Percentiles rank a stretch among this genome's conserved stretches.
Conservation (phyloP, 2,888 invertebrate genomes). For the Zygogramma bicolorata region DNA sequence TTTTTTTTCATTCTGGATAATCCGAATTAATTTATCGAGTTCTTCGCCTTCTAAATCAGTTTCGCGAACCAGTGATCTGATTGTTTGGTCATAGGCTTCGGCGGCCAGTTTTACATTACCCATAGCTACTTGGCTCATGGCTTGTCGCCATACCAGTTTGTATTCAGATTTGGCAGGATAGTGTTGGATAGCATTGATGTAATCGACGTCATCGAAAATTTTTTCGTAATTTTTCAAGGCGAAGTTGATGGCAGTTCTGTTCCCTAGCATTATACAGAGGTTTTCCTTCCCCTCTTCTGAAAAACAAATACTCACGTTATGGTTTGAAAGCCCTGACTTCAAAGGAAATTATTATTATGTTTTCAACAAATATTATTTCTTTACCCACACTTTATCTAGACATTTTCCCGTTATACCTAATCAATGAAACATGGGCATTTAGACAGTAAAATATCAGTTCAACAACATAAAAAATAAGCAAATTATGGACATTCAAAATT, state of each 20-base stretch:
- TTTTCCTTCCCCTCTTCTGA: not conserved
- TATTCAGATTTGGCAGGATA: not conserved
- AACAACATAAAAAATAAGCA: too few relatives aligned
- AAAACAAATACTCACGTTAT: not conserved
- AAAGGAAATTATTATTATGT: too few relatives aligned
- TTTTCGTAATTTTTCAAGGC: not conserved
- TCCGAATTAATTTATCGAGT: not conserved
- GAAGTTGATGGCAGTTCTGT: not conserved
- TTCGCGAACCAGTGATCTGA: not conserved
- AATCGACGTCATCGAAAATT: not conserved
- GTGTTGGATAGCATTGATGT: not conserved
- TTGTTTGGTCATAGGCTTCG: not conserved
- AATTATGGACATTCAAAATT: too few relatives aligned
- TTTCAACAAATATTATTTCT: too few relatives aligned
- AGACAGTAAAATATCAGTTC: too few relatives aligned
- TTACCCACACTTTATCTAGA: too few relatives aligned
- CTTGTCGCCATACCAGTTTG: not conserved
- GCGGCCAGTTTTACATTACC: not conserved
- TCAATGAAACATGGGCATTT: too few relatives aligned
- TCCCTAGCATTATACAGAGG: not conserved
- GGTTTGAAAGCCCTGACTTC: too few relatives aligned
- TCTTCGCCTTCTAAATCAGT: not conserved
- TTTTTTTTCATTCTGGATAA: not conserved
- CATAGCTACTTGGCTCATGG: not conserved
- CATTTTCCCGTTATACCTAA: too few relatives aligned